A percentile compares a stretch with the other conserved stretches of the same genome.
Evolutionary conservation across 2,113 vertebrate species (phyloP).

Genomic region (Pseudolaguvia tuberculata): DNA sequence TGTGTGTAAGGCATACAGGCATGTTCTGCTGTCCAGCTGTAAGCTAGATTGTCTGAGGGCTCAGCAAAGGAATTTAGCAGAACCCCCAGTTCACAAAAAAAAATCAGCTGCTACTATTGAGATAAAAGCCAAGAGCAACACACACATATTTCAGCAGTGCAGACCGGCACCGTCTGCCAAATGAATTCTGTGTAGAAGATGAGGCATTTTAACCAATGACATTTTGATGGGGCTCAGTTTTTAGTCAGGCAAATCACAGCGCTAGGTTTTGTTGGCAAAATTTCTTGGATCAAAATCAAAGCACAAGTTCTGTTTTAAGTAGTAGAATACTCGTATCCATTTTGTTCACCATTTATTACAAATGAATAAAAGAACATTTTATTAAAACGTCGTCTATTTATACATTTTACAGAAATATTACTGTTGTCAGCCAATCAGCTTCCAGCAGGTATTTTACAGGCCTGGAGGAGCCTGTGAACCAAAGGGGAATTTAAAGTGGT

Average conservation of each 20-base stretch:
- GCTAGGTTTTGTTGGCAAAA: conserved; percentile 20
- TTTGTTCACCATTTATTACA: neutral
- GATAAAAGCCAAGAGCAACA: conserved; percentile 46
- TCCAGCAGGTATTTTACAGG: neutral
- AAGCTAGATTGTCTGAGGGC: conserved; percentile 34
- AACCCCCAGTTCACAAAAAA: conserved; percentile 43
- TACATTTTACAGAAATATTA: neutral
- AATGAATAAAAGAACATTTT: neutral
- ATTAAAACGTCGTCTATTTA: neutral
- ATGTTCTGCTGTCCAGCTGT: conserved; percentile 14
- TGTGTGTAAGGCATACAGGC: conserved; percentile 35
- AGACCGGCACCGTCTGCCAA: conserved; percentile 30
- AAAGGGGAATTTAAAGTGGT: too few relatives aligned
- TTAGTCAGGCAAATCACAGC: conserved; percentile 29
- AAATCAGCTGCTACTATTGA: conserved; percentile 39
- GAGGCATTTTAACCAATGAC: conserved; percentile 30
- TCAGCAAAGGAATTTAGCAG: conserved; percentile 41
- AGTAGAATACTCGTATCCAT: neutral
- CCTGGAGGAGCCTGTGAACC: too few relatives aligned
- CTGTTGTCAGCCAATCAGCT: neutral
- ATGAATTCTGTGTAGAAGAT: conserved; percentile 21
- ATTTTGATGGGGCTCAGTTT: conserved; percentile 22
- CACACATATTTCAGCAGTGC: conserved; percentile 42
- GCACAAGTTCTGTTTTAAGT: neutral
- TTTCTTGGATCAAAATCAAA: conserved; percentile 26